Percentiles rank a stretch among this genome's conserved stretches.
phyloP scores from a whole-genome alignment of 2,888 invertebrate genomes.

The Acanthosoma haemorrhoidale region DNA sequence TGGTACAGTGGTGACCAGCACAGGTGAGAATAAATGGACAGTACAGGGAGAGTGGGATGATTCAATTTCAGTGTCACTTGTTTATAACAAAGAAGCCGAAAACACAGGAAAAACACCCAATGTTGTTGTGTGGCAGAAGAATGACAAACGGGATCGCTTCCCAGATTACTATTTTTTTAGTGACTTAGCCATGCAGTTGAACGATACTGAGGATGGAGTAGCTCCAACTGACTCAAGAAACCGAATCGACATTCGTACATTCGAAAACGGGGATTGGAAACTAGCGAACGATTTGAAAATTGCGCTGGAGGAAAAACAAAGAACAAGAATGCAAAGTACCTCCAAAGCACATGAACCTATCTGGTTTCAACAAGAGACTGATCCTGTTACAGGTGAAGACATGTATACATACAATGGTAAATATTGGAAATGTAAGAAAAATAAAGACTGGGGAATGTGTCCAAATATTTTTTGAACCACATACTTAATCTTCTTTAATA shows the following conservation, averaged over 20 bases:
- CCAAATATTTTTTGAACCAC: conserved; percentile 83
- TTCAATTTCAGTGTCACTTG: not conserved
- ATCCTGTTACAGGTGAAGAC: conserved; percentile 57
- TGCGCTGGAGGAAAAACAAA: conserved; percentile 90
- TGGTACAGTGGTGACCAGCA: conserved; percentile 68
- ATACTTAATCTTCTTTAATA: too few species aligned
- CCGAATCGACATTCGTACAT: conserved; percentile 93
- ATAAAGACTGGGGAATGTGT: conserved; percentile 82
- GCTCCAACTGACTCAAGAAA: conserved; percentile 91
- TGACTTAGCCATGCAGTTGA: conserved; percentile 88
- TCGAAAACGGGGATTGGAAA: conserved; percentile 92
- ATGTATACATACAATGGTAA: conserved; percentile 75
- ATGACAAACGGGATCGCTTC: conserved; percentile 44
- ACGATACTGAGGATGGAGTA: conserved; percentile 86
- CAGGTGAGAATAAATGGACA: conserved; percentile 38
- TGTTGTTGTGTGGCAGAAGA: conserved; percentile 20
- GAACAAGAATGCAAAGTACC: conserved; percentile 61
- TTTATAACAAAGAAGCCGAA: not conserved
- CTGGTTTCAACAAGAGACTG: conserved; percentile 84
- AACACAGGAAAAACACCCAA: not conserved
- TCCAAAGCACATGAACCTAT: conserved; percentile 71
- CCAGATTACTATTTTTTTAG: conserved; percentile 91
- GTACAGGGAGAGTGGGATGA: conserved; percentile 26
- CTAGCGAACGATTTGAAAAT: conserved; percentile 81
- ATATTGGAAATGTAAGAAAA: conserved; percentile 90